Evolutionary conservation across 1,140 invertebrate genomes (phyloP).

Genomic region (Anastrepha ludens): DNA sequence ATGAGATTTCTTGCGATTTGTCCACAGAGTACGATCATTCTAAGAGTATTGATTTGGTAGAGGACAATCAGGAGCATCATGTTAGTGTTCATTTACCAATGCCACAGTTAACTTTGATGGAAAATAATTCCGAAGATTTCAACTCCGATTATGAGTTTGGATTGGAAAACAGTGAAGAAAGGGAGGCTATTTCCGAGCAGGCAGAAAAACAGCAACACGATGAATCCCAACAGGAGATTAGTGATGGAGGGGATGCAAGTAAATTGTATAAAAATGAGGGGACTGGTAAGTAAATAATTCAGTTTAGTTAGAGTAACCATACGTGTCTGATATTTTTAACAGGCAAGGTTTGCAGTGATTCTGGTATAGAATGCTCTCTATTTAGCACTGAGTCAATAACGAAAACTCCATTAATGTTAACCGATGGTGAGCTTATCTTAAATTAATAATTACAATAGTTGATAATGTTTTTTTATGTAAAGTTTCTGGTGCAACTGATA

Average conservation of each 20-base stretch:
- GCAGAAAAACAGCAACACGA: not conserved
- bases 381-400: not conserved
- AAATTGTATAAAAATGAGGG: not conserved
- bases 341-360: not conserved
- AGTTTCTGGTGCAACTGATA: too few species aligned
- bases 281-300: slow-evolving; percentile 3
- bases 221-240: too few species aligned
- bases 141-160: not conserved
- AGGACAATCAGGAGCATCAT: not conserved
- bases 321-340: not conserved
- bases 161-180: not conserved
- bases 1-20: not conserved
- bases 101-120: not conserved
- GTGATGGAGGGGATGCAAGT: not conserved
- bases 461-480: too few species aligned
- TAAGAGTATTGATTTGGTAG: slow-evolving; percentile 25
- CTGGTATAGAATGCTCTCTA: slow-evolving; percentile 6
- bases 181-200: too few species aligned
- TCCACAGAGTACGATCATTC: not conserved
- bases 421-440: not conserved
- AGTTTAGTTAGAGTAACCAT: not conserved
- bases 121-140: slow-evolving; percentile 2
- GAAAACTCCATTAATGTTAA: not conserved
- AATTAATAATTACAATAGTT: too few species aligned
- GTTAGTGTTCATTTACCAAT: slow-evolving; percentile 10